Base-by-base conservation (phyloP, 2,888 invertebrate genomes). In the Agonopterix arenella region DNA sequence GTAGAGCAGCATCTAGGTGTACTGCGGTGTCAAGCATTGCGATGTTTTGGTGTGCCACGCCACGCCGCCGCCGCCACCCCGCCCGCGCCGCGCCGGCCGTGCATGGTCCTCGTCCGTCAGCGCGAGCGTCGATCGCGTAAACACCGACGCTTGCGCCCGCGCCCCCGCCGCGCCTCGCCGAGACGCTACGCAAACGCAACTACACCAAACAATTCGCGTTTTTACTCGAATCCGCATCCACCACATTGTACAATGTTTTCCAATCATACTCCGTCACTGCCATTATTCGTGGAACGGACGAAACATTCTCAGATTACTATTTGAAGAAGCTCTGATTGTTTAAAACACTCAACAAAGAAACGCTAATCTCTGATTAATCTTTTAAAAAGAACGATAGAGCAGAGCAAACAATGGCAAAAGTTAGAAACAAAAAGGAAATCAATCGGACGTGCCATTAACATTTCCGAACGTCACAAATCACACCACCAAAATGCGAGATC, bases 401-500 rank as follows among this genome's bases (percentile, higher is more conserved):
- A 44, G 46, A 40, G 28, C 52, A 47, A 53, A 59, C 57, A 58
- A 61, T 59, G 52, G 57, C 45, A 47, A 51, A 45, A 51, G 54
- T 52, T 53, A 54, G 40, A 44, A 48, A 46, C 46, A 49, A 52
- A 52, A 47, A 38, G 45, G 45, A 52, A 49, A 44, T 49, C 49
- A 49, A 47, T 50, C 74, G 72, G 74, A 76, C 75, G 72, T 80
- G 77, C 80, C 79, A 80, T 84, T 81, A 84, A 84, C 80, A 80
- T 86, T 84, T 88, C 84, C 82, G 79, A 84, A 84, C 82, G 85
- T 85, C 86, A 88, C 86, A 88, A 86, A 89, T 89, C 89, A 89
- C 88, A 88, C 88, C 82, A 83, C 71, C 85, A 82, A 85, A 86
- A 88, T 85, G 78, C 84, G 82, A 84, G 82, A 86, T 85, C 84